A percentile compares a stretch with the other conserved stretches of the same genome.
These are phyloP conservation scores for Puffinus mauretanicus DNA, from an alignment of 2,113 vertebrate species.

Conservation along the genomic window DNA sequence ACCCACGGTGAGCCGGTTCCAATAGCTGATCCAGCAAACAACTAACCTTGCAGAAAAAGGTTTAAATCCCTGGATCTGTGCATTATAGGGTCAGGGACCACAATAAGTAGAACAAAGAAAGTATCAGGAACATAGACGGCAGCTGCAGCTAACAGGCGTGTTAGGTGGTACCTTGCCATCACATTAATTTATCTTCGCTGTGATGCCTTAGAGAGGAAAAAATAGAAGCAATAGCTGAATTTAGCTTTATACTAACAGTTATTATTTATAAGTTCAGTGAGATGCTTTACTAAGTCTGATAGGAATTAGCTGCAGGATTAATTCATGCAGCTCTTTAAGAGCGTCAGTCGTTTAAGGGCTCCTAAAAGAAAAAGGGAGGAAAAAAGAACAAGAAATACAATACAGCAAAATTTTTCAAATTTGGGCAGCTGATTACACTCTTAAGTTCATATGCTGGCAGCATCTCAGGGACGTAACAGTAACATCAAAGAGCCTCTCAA, in stretches of 20 bases:
- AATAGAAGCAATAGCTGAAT: not conserved
- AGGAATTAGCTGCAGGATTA: not conserved
- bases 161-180: not conserved
- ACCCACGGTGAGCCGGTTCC: fast-evolving
- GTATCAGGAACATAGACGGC: fast-evolving
- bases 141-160: not conserved
- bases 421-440: not conserved
- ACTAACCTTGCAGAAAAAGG: not conserved
- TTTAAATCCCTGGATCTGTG: not conserved
- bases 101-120: not conserved
- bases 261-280: not conserved
- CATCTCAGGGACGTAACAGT: not conserved
- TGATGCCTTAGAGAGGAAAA: not conserved
- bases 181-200: not conserved
- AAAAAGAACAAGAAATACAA: not conserved
- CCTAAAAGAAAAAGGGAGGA: not conserved
- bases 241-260: not conserved
- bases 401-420: not conserved
- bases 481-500: not conserved
- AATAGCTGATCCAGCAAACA: not conserved
- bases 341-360: not conserved
- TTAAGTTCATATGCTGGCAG: not conserved
- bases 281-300: not conserved
- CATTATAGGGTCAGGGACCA: not conserved
- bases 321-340: not conserved